Conservation (phyloP, 2,888 invertebrate genomes). For the Torymus tubicola region DNA sequence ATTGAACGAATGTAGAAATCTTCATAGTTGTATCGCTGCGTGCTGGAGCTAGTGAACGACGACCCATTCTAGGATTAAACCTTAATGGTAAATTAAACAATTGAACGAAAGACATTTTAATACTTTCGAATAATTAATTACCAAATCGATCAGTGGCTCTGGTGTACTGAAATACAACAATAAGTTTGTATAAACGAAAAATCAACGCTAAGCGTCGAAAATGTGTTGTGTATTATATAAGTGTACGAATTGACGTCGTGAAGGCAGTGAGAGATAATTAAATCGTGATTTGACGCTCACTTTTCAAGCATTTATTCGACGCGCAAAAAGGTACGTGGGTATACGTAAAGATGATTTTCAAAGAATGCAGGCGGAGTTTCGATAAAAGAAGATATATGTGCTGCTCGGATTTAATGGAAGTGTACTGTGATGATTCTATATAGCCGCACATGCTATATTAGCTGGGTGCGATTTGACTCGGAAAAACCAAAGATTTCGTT, state of each 20-base stretch:
- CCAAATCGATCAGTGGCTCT: constrained; percentile 6
- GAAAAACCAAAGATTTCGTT: background rate
- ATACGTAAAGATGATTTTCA: constrained; percentile 46
- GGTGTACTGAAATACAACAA: background rate
- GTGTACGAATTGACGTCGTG: constrained; percentile 32
- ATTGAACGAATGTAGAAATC: background rate
- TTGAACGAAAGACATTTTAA: too few relatives aligned
- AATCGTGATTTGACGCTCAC: background rate
- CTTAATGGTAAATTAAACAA: too few relatives aligned
- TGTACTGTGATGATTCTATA: constrained; percentile 40
- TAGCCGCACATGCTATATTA: background rate
- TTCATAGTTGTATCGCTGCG: constrained; percentile 1
- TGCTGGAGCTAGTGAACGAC: constrained; percentile 11
- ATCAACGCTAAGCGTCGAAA: background rate
- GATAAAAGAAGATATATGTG: background rate
- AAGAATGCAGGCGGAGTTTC: background rate
- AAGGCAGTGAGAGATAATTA: constrained; percentile 4
- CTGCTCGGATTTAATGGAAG: constrained; percentile 6
- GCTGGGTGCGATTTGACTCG: background rate
- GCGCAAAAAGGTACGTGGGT: constrained; percentile 46
- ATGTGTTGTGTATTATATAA: constrained; percentile 41
- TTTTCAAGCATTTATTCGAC: constrained; percentile 18
- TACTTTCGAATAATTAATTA: too few relatives aligned
- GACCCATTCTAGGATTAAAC: too few relatives aligned
- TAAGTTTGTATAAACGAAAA: constrained; percentile 40